Evolutionary conservation across 2,888 invertebrate species (phyloP).

Genomic region (Ethmia dodecea): DNA sequence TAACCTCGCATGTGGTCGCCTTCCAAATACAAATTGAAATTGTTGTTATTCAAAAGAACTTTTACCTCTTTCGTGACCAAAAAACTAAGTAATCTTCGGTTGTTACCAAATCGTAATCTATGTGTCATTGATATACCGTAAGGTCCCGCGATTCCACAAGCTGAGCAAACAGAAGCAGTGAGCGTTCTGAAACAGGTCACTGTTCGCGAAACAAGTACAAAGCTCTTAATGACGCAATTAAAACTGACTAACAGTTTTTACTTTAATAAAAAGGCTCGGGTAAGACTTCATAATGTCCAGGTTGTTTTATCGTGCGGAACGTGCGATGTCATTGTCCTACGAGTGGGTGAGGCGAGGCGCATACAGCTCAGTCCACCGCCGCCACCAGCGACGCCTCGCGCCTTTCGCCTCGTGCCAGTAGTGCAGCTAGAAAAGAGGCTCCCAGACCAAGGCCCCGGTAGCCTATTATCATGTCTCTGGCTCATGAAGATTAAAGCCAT

Average conservation of each 20-base stretch:
- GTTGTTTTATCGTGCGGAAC: conserved; percentile 73
- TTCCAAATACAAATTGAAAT: conserved; percentile 31
- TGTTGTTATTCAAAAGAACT: conserved; percentile 26
- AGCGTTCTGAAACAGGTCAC: conserved; percentile 33
- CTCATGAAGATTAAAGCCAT: no score
- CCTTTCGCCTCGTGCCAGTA: no score
- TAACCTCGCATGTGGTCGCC: conserved; percentile 19
- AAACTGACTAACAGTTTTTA: conserved; percentile 46
- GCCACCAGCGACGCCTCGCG: conserved; percentile 17
- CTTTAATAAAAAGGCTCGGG: conserved; percentile 44
- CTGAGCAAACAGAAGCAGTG: conserved; percentile 17
- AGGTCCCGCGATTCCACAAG: conserved; percentile 18
- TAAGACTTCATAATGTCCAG: conserved; percentile 60
- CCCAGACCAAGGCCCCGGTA: no score
- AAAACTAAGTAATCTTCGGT: conserved; percentile 31
- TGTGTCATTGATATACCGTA: conserved; percentile 13
- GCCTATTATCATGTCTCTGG: no score
- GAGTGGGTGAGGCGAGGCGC: conserved; percentile 41
- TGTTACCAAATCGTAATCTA: conserved; percentile 6
- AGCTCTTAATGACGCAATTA: conserved; percentile 52
- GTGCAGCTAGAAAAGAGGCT: no score
- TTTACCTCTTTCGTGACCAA: conserved; percentile 51
- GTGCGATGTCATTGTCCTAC: conserved; percentile 73
- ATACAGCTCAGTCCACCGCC: conserved; percentile 25
- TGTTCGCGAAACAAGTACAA: conserved; percentile 42